Conservation (phyloP, 2,797 vertebrate species). For the Sphaeramia orbicularis region DNA sequence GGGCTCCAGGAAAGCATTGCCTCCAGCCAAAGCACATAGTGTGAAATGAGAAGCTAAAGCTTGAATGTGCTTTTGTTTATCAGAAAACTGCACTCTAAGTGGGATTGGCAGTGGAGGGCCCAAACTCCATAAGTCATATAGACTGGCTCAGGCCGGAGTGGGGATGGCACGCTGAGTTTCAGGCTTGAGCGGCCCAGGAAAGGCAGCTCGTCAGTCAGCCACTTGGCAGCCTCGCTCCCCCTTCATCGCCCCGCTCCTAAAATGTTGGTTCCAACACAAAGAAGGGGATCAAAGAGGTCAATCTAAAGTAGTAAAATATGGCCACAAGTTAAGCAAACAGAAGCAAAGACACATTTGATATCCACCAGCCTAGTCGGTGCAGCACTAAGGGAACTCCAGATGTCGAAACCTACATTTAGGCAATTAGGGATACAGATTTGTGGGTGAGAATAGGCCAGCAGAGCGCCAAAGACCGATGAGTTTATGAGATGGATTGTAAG, state of each 20-base stretch:
- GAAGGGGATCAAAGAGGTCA: constrained; percentile 84
- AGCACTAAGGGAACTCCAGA: constrained; percentile 40
- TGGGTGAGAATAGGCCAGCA: constrained; percentile 61
- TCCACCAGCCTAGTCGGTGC: constrained; percentile 65
- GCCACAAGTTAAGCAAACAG: constrained; percentile 73
- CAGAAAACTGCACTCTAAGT: constrained; percentile 91
- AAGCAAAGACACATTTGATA: constrained; percentile 47
- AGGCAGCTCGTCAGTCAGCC: constrained; percentile 77
- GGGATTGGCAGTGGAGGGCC: constrained; percentile 86
- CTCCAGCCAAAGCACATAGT: constrained; percentile 91
- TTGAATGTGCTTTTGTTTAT: constrained; percentile 93
- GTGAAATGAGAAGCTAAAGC: constrained; percentile 92
- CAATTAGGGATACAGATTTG: constrained; percentile 82
- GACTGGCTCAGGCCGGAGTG: constrained; percentile 83
- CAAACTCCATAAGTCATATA: constrained; percentile 90
- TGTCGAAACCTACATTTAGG: constrained; percentile 72
- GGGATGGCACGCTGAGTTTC: constrained; percentile 75
- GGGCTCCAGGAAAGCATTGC: constrained; percentile 86
- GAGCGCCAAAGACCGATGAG: constrained; percentile 76
- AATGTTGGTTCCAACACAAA: constrained; percentile 80
- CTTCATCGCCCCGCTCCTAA: constrained; percentile 65
- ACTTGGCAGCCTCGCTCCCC: constrained; percentile 72
- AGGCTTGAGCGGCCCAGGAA: constrained; percentile 81
- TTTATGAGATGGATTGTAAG: constrained; percentile 70
- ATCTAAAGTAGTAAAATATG: constrained; percentile 81